Base-by-base conservation (phyloP, 53 echinoderm and acorn worm genomes). In the Hippasteria phrygiana region DNA sequence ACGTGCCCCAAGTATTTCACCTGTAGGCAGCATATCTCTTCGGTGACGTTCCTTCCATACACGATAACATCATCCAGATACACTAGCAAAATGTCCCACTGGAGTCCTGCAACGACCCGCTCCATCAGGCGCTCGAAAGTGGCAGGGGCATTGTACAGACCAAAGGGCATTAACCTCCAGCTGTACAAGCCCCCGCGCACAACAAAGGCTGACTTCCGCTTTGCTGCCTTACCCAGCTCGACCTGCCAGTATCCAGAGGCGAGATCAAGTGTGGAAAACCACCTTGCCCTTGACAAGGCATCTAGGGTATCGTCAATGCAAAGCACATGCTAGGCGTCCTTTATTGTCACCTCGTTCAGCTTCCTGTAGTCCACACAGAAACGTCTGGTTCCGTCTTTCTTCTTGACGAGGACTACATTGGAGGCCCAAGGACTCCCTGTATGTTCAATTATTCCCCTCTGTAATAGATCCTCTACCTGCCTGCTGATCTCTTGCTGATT, bases 301-400 rank as follows among this genome's bases (percentile, higher is more conserved):
- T 91, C 91, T 11, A 91, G 42, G 24, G 87, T 77, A n/a, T 91
- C 87, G 24, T 85, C 75, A n/a, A 91, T 91, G 4, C 85, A 40
- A 0, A 75, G 85, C 7, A 91, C 54, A 0, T 77, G 87, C 43
- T 87, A 91, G 17, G 91, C 87, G 62, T 91, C 91, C 41, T 87
- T 92, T 37, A 88, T 80, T 11, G 92, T 88, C 3, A 48, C 88
- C 2, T 38, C 88, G 38, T 92, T 92, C 13, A 92, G 64, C 31
- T 41, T 12, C n/a, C n/a, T n/a, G n/a, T n/a, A n/a, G n/a, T n/a
- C n/a, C n/a, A n/a, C n/a, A n/a, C n/a, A n/a, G n/a, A 80, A 69
- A 1, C 88, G 66, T 56, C 67, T 73, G 9, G 73, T 70, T 4
- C 80, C 92, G 33, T 92, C 92, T 35, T 92, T 92, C 65, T 92